These are phyloP conservation scores for Condylura cristata DNA, from an alignment of 2,113 vertebrate genomes.

Conservation along the genomic window DNA sequence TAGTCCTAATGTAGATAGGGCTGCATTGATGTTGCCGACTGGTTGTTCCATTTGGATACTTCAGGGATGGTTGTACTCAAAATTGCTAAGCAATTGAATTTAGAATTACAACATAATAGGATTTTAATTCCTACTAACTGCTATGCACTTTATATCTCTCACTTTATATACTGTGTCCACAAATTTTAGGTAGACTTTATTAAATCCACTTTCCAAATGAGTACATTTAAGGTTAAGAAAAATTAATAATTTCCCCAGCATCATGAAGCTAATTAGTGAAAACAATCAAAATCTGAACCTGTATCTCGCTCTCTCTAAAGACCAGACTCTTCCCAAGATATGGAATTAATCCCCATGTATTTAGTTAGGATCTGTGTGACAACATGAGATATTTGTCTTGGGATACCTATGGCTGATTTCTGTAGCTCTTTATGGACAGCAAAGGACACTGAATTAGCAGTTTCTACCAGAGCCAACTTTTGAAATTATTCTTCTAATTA, in stretches of 20 bases:
- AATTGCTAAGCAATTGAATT: background rate
- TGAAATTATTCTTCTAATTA: background rate
- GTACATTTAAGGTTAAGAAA: slow-evolving; percentile 6
- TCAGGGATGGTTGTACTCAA: background rate
- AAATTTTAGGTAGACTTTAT: background rate
- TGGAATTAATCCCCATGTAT: background rate
- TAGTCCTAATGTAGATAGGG: background rate
- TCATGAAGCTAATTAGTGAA: background rate
- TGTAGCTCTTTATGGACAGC: background rate
- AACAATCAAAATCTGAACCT: background rate
- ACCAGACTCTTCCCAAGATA: background rate
- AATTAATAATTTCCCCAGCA: background rate
- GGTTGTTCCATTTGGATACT: background rate
- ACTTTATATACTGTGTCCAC: background rate
- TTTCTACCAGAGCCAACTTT: background rate
- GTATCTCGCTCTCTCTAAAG: background rate
- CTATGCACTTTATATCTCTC: background rate
- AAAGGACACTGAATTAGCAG: background rate
- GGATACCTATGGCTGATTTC: background rate
- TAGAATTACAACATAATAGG: background rate
- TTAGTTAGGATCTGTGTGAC: background rate
- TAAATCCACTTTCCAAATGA: background rate
- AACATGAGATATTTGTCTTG: background rate
- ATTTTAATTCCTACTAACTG: slow-evolving; percentile 25
- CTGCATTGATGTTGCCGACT: background rate